Base-by-base conservation (phyloP, 2,113 vertebrate species). In the pig (Sus scrofa) region DNA sequence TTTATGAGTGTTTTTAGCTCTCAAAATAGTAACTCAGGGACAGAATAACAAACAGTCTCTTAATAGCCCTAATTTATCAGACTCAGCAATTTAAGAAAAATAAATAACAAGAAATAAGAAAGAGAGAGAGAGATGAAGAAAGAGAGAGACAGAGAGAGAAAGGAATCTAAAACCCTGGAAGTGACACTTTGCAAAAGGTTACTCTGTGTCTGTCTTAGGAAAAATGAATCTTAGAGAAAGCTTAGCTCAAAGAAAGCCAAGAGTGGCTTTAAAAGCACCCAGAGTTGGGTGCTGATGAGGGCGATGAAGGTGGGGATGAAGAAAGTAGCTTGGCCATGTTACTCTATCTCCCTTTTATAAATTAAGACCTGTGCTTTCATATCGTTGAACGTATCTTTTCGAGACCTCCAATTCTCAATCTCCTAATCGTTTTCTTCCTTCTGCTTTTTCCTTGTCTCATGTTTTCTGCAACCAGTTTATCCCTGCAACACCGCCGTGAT, bases 1-100 rank as follows among this genome's bases (percentile, higher is more conserved):
- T 97, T 98, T 97, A 97, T 96, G 97, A 96, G 86, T 89, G 77
- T 89, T 97, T 97, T 96, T 85, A 96, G 89, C 79, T 87, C 96
- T 97, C 88, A 96, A 97, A 95, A 97, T 90, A 94, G 97, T 96
- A 96, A 92, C 95, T 85, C 58, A 60, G 39, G 39, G 79, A 96
- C 75, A 96, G 86, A 97, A 97, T 97, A 98, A 95, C 86, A 97
- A 96, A 95, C 71, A 88, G 81, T 83, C 27, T 82, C 95, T 94
- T 95, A 96, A 97, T 90, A 96, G 92, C 83, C 54, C 95, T 96
- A 93, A 97, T 97, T 98, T 96, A 83, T 97, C 96, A 97, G 86
- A 86, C 54, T 95, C 70, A 74, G 95, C 73, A 73, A 94, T 96
- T 97, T 94, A 93, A 96, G 92, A 95, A 96, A 96, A 94, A 95